Base-by-base conservation (phyloP, 2,797 vertebrate genomes). In the Bryconaethiops microstoma region DNA sequence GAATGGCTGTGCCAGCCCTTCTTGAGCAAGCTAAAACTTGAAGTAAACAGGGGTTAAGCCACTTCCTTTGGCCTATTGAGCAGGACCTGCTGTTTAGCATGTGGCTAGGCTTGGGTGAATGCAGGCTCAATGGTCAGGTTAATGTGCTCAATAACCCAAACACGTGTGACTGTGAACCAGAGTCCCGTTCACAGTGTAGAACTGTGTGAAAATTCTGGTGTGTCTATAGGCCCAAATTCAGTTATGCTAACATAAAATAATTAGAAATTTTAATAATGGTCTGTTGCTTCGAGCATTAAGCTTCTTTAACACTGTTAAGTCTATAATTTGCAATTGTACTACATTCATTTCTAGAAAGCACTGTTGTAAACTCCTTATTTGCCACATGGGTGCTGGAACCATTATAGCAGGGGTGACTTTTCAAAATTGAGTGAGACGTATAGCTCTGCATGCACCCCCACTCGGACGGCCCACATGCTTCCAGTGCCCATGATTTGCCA, bases 71-170 rank as follows among this genome's bases (percentile, higher is more conserved):
- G 7, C 21, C 59, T 40, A 39, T 65, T 77, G 48, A 59, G 62
- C 50, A 52, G 29, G n/a, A 10, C 14, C 59, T 25, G n/a, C 19
- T 70, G 73, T 39, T 81, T 81, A 81, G 79, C 72, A 70, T 70
- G 64, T 62, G 40, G 62, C 67, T 67, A 48, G 4, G 19, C 48
- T 81, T 39, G 50, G 25, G 16, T 7, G n/a, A 21, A 50, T 70
- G 42, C 67, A 50, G 67, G 21, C 67, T 48, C 67, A 50, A 16
- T 70, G 7, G 14, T 52, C 69, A 72, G 23, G 12, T 60, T n/a
- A 74, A 50, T 50, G 40, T 70, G 40, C 16, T 17, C 16, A 48
- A 35, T 29, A 74, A 69, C 40, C 40, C 54, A 52, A 69, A 72
- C n/a, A 75, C 45, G 40, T 59, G 54, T 17, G 40, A 62, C 72